Base-by-base conservation (phyloP, 2,888 invertebrate genomes). In the Cantharis rustica region DNA sequence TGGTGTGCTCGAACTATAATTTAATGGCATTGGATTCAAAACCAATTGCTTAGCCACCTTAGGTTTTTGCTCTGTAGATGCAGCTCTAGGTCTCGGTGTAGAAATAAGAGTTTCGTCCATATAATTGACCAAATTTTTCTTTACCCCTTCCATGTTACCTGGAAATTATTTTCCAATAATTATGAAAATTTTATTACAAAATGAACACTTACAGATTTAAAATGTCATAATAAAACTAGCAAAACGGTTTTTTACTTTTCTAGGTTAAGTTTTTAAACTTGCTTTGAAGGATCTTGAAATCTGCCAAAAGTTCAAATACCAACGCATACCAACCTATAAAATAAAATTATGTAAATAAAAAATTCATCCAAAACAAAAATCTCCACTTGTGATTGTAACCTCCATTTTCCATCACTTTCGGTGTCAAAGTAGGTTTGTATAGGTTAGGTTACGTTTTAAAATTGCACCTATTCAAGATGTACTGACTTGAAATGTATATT, bases 61-160 rank as follows among this genome's bases (percentile, higher is more conserved):
- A 81, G 85, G 87, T 78, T 86, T 86, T 73, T 86, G 84, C 23
- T 87, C 86, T 16, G 89, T 90, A 3, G 89, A 89, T 16, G 86
- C 84, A 61, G 89, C 89, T 80, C 87, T 87, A 9, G 89, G 89
- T 80, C 85, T 79, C 26, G 89, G 88, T 16, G 88, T 89, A 17
- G 26, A 47, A 62, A 79, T 16, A 17, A 80, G 27, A 7, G 79
- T 79, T 78, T 81, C 76, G 68, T 79, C 76, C 71, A 77, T 79
- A 72, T 68, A 78, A 76, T 80, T 76, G n/a, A n/a, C n/a, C n/a
- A n/a, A n/a, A 64, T 76, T 66, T 1, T 66, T 66, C 1, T 16
- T 66, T 47, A 7, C 7, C 0, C n/a, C n/a, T n/a, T 47, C 47
- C 47, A 47, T 47, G 1, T n/a, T 47, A 47, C n/a, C 47, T 47